Evolutionary conservation across 2,113 vertebrate genomes (phyloP).

Genomic region (Macquaria ambigua): DNA sequence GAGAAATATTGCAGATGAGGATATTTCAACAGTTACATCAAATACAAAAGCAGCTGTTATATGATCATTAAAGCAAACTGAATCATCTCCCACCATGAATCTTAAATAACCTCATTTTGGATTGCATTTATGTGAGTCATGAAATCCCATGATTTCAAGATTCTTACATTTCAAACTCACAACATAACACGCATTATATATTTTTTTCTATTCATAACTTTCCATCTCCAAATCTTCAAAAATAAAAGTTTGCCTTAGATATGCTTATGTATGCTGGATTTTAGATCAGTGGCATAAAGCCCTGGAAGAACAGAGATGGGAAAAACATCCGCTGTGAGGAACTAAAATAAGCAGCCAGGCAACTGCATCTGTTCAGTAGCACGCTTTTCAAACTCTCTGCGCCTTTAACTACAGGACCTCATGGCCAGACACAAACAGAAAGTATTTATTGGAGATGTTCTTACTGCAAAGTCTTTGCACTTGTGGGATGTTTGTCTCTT

Average conservation of each 20-base stretch:
- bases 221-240: conserved; percentile 44
- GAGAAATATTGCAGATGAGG: not conserved
- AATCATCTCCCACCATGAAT: not conserved
- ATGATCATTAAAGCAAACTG: not conserved
- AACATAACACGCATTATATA: not conserved
- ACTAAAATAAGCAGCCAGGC: conserved; percentile 57
- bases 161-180: not conserved
- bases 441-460: conserved; percentile 52
- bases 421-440: conserved; percentile 29
- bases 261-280: conserved; percentile 57
- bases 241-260: conserved; percentile 55
- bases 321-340: conserved; percentile 57
- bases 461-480: conserved; percentile 28
- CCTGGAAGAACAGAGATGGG: conserved; percentile 52
- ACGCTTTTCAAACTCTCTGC: conserved; percentile 31
- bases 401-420: conserved; percentile 37
- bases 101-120: not conserved
- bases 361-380: conserved; percentile 49
- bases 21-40: conserved; percentile 6
- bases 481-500: conserved; percentile 32
- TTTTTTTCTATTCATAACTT: conserved; percentile 23
- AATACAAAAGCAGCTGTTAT: conserved; percentile 9
- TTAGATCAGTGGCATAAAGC: conserved; percentile 62
- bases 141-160: not conserved
- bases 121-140: not conserved